Evolutionary conservation across 2,888 invertebrate species (phyloP).

Genomic region (Pseudococcus longispinus): DNA sequence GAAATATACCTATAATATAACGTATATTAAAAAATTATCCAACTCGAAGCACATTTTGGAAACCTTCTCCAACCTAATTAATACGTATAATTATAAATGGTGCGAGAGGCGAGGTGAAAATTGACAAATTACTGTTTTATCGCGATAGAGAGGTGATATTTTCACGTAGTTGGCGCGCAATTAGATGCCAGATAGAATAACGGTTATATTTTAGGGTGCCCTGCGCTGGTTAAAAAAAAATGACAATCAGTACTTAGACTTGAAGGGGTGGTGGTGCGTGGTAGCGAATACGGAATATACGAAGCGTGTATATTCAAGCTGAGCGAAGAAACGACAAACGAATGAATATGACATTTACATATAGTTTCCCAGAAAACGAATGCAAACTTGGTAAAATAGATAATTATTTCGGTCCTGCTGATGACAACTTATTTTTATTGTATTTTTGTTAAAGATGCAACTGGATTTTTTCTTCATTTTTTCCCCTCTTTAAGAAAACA

Average conservation of each 20-base stretch:
- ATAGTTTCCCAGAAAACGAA: background rate
- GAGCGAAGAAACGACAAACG: background rate
- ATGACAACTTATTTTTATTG: constrained; percentile 2
- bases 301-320: background rate
- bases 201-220: background rate
- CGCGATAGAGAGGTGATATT: no score
- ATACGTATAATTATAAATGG: no score
- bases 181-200: background rate
- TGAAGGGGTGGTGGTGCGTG: background rate
- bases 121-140: no score
- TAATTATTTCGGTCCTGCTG: constrained; percentile 12
- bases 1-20: no score
- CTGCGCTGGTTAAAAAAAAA: background rate
- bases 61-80: no score
- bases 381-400: background rate
- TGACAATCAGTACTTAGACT: background rate
- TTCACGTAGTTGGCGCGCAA: no score
- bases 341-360: constrained; percentile 22
- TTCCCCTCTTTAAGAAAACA: background rate
- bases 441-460: constrained; percentile 2
- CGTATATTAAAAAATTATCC: no score
- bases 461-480: background rate
- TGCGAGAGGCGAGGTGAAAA: no score
- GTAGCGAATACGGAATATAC: background rate
- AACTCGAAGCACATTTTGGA: no score